A percentile compares a stretch with the other conserved stretches of the same genome.
phyloP scores from a whole-genome alignment of 2,113 vertebrate species.

The Lucifuga dentata region DNA sequence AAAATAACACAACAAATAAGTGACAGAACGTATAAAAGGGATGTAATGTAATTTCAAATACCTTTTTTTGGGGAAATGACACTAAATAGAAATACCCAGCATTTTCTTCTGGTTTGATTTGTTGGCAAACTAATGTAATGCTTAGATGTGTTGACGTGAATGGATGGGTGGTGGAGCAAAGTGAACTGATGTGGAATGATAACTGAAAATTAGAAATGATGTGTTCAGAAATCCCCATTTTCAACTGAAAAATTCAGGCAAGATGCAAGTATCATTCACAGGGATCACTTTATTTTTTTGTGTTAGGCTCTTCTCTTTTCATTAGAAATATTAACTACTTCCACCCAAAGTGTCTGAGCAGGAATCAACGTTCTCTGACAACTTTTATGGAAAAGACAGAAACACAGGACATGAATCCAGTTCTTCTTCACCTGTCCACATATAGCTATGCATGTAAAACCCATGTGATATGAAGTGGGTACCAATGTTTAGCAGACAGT shows the following conservation, averaged over 20 bases:
- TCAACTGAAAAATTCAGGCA: conserved; percentile 44
- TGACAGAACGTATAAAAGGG: too few species aligned
- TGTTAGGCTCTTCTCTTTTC: conserved; percentile 55
- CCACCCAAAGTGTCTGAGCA: conserved; percentile 39
- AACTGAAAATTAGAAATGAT: too few species aligned
- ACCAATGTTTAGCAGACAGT: conserved; percentile 19
- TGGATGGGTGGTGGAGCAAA: too few species aligned
- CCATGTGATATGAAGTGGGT: conserved; percentile 23
- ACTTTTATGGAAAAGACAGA: conserved; percentile 51
- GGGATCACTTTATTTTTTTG: conserved; percentile 70
- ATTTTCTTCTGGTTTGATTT: too few species aligned
- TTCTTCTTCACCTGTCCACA: conserved; percentile 39
- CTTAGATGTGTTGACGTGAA: too few species aligned
- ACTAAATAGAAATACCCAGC: too few species aligned
- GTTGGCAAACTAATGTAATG: too few species aligned
- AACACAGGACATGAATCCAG: conserved; percentile 57
- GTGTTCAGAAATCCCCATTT: not conserved
- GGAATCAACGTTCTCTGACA: conserved; percentile 32
- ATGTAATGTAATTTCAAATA: conserved; percentile 28
- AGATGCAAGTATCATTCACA: conserved; percentile 65
- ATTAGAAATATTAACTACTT: conserved; percentile 59
- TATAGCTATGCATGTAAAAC: conserved; percentile 37
- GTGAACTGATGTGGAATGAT: too few species aligned
- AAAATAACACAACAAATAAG: too few species aligned
- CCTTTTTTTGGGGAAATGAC: not conserved